Evolutionary conservation across 53 echinoderm and acorn worm species (phyloP).

Genomic region (Paracentrotus lividus): DNA sequence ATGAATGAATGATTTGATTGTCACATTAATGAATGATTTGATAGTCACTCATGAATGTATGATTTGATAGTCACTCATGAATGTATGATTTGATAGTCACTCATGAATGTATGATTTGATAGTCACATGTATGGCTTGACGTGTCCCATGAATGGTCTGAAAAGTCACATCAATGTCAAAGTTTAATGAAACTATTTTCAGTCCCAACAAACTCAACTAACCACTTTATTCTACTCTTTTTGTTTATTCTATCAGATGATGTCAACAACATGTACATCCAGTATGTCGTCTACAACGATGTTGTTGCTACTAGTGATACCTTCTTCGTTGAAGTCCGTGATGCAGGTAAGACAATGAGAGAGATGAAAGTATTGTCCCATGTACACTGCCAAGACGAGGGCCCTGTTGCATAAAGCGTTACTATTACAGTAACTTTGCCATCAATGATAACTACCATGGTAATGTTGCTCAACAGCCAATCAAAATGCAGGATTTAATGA

Average conservation of each 20-base stretch:
- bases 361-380: not conserved
- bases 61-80: not conserved
- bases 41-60: not conserved
- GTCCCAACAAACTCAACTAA: no score
- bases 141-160: no score
- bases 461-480: no score
- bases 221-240: not conserved
- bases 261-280: constrained; percentile 85
- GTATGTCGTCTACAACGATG: constrained; percentile 79
- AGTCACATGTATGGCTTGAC: no score
- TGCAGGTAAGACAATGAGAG: constrained; percentile 71
- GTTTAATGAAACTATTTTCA: no score
- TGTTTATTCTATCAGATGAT: constrained; percentile 64
- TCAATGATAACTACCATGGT: no score
- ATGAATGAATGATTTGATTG: not conserved
- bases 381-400: no score
- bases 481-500: no score
- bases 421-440: no score
- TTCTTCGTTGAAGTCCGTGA: constrained; percentile 80
- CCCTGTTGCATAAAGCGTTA: no score
- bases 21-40: not conserved
- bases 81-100: not conserved
- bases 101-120: not conserved
- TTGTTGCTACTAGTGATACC: constrained; percentile 81
- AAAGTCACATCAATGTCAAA: no score